Base-by-base conservation (phyloP, 2,888 invertebrate genomes). In the Epirrita christyi region DNA sequence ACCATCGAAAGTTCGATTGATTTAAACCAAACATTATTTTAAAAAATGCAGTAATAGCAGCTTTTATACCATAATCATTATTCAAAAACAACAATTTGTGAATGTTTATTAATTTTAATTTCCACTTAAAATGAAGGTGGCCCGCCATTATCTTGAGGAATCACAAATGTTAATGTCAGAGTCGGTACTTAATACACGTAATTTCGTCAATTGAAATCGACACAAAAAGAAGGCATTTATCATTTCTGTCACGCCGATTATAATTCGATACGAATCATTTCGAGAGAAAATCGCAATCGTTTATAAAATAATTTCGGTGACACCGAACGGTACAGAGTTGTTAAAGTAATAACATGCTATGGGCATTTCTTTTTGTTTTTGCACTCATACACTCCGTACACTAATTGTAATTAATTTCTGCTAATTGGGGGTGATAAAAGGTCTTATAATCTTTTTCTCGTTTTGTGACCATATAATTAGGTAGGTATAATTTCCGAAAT, bases 231-330 rank as follows among this genome's bases (percentile, higher is more conserved):
- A 65, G 66, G 65, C 62, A 59, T 58, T 63, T 67, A 74, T 75
- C 71, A 70, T 71, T 72, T 73, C 66, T 66, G 69, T 67, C 63
- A 70, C 70, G 65, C 67, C 72, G 66, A 72, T 75, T 74, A 71
- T 50, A 38, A 64, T 72, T 60, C 68, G 65, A 68, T 71, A 66
- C 58, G 71, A 68, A 64, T 68, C 50, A 68, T 67, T 67, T 56
- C 48, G 15, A 66, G 66, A 65, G 55, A 55, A 48, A 43, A 58
- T 53, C 44, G 48, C 53, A 45, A 53, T 58, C 53, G 58, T 41
- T 47, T 50, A 53, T 27, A 56, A 54, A 59, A 54, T 15, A 46
- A 53, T 55, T 61, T 60, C 55, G 51, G 54, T 50, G 63, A 63
- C 61, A 67, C 46, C 8, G 47, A 55, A 58, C 50, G 55, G 51